Evolutionary conservation across 2,888 invertebrate species (phyloP).

Genomic region (Heteromyza rotundicornis): DNA sequence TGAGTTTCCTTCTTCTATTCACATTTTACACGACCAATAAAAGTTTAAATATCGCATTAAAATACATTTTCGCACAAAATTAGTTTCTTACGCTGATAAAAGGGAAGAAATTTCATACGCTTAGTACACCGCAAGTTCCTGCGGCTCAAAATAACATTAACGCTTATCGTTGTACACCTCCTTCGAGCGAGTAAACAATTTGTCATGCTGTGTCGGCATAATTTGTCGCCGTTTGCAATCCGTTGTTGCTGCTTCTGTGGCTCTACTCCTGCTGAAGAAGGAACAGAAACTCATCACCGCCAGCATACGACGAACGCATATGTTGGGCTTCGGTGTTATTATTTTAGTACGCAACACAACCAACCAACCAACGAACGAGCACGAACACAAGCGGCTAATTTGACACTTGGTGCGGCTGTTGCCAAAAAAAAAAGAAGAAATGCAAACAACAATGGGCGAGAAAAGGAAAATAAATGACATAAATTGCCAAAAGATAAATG

Average conservation of each 20-base stretch:
- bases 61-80: no score
- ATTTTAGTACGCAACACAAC: no score
- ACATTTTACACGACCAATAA: no score
- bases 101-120: no score
- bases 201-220: slow-evolving; percentile 6
- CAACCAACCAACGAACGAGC: no score
- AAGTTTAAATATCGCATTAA: no score
- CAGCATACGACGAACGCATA: neutral
- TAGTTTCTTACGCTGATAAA: no score
- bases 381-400: neutral
- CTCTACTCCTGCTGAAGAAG: neutral
- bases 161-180: neutral
- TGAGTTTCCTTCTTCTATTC: no score
- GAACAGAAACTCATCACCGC: no score
- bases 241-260: neutral
- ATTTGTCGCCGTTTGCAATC: slow-evolving; percentile 2
- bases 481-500: neutral
- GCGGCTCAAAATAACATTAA: neutral
- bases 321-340: neutral
- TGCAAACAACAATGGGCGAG: neutral
- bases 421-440: neutral
- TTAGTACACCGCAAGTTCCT: neutral
- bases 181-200: neutral
- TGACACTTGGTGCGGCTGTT: neutral
- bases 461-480: neutral